Conservation (phyloP, 2,113 vertebrate genomes). For the Phoenicopterus ruber region DNA sequence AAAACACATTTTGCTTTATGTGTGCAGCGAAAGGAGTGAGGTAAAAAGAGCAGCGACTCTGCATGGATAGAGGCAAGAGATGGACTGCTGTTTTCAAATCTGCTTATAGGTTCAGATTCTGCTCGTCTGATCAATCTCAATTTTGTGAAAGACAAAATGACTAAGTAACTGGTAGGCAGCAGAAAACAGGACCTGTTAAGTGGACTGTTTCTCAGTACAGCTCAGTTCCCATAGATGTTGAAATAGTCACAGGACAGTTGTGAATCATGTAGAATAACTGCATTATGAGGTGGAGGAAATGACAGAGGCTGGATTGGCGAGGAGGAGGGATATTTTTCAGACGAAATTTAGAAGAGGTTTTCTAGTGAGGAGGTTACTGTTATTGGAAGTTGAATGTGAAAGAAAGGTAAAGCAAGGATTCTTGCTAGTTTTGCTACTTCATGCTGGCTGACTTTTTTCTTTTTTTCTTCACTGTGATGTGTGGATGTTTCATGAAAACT, state of each 20-base stretch:
- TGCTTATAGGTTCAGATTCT: neutral
- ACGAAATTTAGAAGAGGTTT: neutral
- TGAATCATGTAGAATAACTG: neutral
- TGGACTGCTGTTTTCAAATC: neutral
- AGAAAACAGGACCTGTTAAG: neutral
- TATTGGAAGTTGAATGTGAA: neutral
- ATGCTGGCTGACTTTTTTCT: rapidly evolving
- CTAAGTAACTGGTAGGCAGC: neutral
- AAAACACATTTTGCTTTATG: neutral
- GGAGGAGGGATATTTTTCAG: neutral
- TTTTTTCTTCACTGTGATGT: neutral
- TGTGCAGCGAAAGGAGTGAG: neutral
- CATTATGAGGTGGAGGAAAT: neutral
- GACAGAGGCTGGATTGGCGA: neutral
- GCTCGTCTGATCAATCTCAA: rapidly evolving
- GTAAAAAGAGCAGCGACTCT: neutral
- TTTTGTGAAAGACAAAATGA: neutral
- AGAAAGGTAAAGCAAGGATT: neutral
- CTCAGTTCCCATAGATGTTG: neutral
- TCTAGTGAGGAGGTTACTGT: neutral
- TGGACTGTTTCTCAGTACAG: neutral
- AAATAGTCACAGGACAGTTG: neutral
- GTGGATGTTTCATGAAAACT: neutral
- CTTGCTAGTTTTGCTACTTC: neutral
- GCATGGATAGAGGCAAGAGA: neutral